A percentile compares a stretch with the other conserved stretches of the same genome.
These are phyloP conservation scores for Drosophila bifasciata DNA, from an alignment of 1,140 invertebrate genomes.

Conservation along the genomic window DNA sequence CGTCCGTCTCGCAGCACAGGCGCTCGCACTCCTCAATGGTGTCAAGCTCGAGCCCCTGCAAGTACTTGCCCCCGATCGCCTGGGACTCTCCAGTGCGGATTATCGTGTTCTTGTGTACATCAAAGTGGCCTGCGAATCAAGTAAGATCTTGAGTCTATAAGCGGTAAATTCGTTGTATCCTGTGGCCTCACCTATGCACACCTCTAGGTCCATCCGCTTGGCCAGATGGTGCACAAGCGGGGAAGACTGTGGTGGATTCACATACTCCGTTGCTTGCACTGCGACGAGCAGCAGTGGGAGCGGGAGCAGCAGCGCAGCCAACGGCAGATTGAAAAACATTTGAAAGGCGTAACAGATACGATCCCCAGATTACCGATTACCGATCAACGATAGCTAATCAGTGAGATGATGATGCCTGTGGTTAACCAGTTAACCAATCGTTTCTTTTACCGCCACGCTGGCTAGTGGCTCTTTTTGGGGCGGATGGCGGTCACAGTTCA, in stretches of 20 bases:
- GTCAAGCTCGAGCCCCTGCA: slow-evolving; percentile 92
- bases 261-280: slow-evolving; percentile 55
- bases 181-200: slow-evolving; percentile 69
- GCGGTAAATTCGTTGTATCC: not conserved
- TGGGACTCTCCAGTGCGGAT: slow-evolving; percentile 95
- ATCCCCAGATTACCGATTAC: no score
- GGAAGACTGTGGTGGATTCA: slow-evolving; percentile 11
- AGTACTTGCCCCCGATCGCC: slow-evolving; percentile 93
- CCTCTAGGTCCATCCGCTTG: slow-evolving; percentile 81
- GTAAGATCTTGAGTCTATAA: not conserved
- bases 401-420: slow-evolving; percentile 40
- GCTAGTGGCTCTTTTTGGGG: slow-evolving; percentile 14
- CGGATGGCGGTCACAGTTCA: slow-evolving; percentile 56
- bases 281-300: slow-evolving; percentile 24
- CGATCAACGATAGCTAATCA: slow-evolving; percentile 1
- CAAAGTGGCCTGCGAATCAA: slow-evolving; percentile 88
- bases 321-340: slow-evolving; percentile 42
- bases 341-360: slow-evolving; percentile 15
- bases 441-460: slow-evolving; percentile 30
- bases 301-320: slow-evolving; percentile 19
- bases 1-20: slow-evolving; percentile 93
- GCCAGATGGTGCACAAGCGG: slow-evolving; percentile 54
- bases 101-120: slow-evolving; percentile 94
- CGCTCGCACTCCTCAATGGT: slow-evolving; percentile 92
- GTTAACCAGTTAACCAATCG: slow-evolving; percentile 8